These are phyloP conservation scores for Poecilia velifera DNA, from an alignment of 2,797 vertebrate genomes.

Conservation along the genomic window DNA sequence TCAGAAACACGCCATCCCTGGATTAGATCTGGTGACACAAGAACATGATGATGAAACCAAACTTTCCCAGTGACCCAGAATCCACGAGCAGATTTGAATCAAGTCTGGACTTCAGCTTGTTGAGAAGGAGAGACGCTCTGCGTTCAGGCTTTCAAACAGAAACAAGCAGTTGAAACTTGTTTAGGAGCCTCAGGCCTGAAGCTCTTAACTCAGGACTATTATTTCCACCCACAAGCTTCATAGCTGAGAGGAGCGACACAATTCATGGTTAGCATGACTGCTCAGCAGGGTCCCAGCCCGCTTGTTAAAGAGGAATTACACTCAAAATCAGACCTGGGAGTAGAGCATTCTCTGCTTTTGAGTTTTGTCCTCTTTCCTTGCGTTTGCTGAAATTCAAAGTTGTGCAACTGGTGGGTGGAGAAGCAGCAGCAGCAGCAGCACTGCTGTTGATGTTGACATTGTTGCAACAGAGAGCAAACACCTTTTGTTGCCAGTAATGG, in stretches of 20 bases:
- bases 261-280: not conserved
- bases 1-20: not conserved
- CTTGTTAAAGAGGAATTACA: not conserved
- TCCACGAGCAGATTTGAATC: not conserved
- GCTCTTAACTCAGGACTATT: conserved; percentile 25
- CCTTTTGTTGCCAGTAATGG: not conserved
- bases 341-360: not conserved
- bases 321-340: not conserved
- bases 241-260: conserved; percentile 8
- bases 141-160: conserved; percentile 5
- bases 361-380: not conserved
- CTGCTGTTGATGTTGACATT: conserved; percentile 5
- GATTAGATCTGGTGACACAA: not conserved
- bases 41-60: not conserved
- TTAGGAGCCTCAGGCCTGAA: conserved; percentile 37
- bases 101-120: not conserved
- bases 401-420: conserved; percentile 10
- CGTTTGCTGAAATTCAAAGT: not conserved
- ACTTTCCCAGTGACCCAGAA: not conserved
- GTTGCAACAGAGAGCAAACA: conserved; percentile 22
- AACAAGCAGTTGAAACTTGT: conserved; percentile 66
- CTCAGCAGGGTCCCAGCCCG: not conserved
- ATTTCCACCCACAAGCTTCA: conserved; percentile 29
- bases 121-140: not conserved
- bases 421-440: not conserved